Percentiles rank a stretch among this genome's conserved stretches.
These are phyloP conservation scores for Dugesia japonica DNA, from an alignment of 2,888 invertebrate genomes.

Conservation along the genomic window DNA sequence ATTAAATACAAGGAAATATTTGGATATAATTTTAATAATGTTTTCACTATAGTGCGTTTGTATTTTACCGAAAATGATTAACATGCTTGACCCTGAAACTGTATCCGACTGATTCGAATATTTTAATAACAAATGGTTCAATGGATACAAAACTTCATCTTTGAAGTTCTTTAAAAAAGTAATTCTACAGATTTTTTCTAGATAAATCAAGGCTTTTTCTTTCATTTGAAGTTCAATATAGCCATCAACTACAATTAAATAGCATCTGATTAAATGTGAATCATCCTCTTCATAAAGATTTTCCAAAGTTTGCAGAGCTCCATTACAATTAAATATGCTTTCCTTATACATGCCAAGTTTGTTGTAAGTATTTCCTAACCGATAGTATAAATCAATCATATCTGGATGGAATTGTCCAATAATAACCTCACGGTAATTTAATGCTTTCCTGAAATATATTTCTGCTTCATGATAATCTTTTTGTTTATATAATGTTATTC, in stretches of 20 bases:
- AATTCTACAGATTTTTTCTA: background rate
- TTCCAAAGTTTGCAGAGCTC: background rate
- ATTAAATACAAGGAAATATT: background rate
- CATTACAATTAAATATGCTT: background rate
- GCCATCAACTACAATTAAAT: background rate
- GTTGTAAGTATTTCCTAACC: background rate
- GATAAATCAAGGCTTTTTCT: background rate
- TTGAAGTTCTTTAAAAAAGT: background rate
- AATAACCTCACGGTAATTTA: background rate
- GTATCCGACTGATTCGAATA: background rate
- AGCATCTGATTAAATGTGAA: background rate
- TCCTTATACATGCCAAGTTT: background rate
- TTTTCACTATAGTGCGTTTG: background rate
- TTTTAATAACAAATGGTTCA: background rate
- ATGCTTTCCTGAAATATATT: background rate
- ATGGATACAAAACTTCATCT: background rate
- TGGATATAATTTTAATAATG: background rate
- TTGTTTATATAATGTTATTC: background rate
- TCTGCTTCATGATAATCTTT: background rate
- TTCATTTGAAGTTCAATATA: background rate
- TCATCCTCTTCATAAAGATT: background rate
- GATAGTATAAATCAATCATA: background rate
- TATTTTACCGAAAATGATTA: background rate
- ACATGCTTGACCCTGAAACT: background rate
- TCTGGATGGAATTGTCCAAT: background rate